A percentile compares a stretch with the other conserved stretches of the same genome.
phyloP scores from a whole-genome alignment of 2,888 invertebrate species.

The Volucella inanis region DNA sequence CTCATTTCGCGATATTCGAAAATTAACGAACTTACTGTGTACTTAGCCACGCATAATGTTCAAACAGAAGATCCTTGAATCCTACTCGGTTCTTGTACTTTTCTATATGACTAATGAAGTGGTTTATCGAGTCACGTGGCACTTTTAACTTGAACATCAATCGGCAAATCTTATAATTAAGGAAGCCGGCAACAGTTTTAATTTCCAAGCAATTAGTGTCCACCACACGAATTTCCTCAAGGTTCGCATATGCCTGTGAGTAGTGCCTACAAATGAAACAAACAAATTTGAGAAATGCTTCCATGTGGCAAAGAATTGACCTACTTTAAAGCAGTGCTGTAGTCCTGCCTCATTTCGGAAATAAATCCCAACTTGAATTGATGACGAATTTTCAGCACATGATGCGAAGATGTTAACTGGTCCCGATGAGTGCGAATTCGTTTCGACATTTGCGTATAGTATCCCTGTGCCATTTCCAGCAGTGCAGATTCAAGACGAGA shows the following conservation, averaged over 20 bases:
- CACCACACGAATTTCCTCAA: constrained; percentile 93
- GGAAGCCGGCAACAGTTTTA: constrained; percentile 96
- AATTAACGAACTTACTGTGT: constrained; percentile 89
- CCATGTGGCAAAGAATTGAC: constrained; percentile 24
- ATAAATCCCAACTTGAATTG: constrained; percentile 98
- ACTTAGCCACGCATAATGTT: constrained; percentile 97
- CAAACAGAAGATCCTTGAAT: constrained; percentile 93
- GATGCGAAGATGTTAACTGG: constrained; percentile 94
- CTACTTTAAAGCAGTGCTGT: constrained; percentile 91
- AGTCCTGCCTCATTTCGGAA: constrained; percentile 96
- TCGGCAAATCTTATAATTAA: constrained; percentile 97
- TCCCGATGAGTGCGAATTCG: constrained; percentile 94
- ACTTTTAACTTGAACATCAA: constrained; percentile 94
- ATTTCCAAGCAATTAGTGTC: constrained; percentile 97
- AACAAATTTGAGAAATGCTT: not conserved
- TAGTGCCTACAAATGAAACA: constrained; percentile 86
- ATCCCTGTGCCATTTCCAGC: constrained; percentile 95
- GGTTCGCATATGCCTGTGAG: constrained; percentile 93
- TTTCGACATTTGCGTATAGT: constrained; percentile 95
- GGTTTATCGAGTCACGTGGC: constrained; percentile 96
- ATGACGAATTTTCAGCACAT: constrained; percentile 95
- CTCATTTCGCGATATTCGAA: not conserved
- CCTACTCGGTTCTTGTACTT: constrained; percentile 92
- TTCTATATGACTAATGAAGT: constrained; percentile 95
- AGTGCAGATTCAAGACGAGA: constrained; percentile 95